A percentile compares a stretch with the other conserved stretches of the same genome.
phyloP scores from a whole-genome alignment of 2,113 vertebrate species.

The Spheniscus mendiculus region DNA sequence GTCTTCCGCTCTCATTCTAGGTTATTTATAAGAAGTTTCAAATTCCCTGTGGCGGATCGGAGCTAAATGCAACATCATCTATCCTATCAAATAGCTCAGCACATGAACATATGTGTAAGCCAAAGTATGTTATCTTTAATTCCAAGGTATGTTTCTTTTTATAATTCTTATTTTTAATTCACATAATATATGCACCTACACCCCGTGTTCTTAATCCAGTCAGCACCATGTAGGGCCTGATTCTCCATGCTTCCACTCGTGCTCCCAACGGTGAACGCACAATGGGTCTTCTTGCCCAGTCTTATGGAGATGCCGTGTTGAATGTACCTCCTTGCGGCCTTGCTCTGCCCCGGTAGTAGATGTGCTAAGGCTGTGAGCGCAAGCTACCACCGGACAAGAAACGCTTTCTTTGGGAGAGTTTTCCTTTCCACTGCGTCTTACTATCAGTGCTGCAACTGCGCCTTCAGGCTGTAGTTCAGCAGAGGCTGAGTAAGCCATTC shows the following conservation, averaged over 20 bases:
- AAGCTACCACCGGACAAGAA: not conserved
- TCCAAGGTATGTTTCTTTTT: conserved; percentile 76
- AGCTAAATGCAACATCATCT: conserved; percentile 63
- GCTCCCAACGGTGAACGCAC: not conserved
- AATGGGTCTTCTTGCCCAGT: not conserved
- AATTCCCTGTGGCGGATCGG: conserved; percentile 42
- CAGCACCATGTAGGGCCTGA: not conserved
- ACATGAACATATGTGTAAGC: conserved; percentile 65
- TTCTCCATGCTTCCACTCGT: not conserved
- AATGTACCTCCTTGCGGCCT: not conserved
- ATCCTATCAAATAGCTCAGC: conserved; percentile 57
- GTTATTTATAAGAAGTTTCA: conserved; percentile 84
- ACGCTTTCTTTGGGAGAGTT: not conserved
- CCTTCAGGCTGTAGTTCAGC: not conserved
- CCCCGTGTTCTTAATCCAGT: not conserved
- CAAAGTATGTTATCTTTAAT: conserved; percentile 81
- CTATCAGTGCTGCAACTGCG: not conserved
- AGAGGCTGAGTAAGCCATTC: not conserved
- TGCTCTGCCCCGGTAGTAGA: not conserved
- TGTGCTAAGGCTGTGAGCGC: not conserved
- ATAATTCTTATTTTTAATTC: conserved; percentile 48
- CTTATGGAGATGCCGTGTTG: not conserved
- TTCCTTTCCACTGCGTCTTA: not conserved
- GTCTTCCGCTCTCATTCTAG: conserved; percentile 55
- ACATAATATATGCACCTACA: not conserved